Conservation (phyloP, 2,888 invertebrate genomes). For the Rotaria magnacalcarata region DNA sequence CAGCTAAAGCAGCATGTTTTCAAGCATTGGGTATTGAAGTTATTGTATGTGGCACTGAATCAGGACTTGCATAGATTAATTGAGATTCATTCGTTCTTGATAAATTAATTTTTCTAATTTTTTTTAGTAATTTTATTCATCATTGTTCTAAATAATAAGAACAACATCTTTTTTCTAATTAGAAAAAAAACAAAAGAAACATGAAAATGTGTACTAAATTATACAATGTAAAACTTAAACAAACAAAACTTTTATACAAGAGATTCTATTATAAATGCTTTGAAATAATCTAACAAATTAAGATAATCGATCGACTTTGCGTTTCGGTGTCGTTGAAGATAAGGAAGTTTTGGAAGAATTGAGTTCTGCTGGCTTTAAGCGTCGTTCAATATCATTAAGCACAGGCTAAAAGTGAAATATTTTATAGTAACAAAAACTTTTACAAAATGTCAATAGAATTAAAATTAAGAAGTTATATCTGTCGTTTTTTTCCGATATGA, state of each 20-base stretch:
- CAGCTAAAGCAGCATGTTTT: constrained; percentile 24
- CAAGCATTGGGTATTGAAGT: constrained; percentile 19
- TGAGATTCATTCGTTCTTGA: neutral
- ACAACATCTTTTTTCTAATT: neutral
- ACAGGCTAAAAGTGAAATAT: neutral
- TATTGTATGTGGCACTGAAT: constrained; percentile 1
- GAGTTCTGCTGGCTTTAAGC: neutral
- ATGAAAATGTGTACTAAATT: neutral
- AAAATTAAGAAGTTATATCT: no score
- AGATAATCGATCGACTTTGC: neutral
- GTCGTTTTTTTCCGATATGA: no score
- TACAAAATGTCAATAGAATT: no score
- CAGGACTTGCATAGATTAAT: neutral
- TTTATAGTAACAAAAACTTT: no score
- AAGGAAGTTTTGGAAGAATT: neutral
- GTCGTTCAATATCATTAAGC: constrained; percentile 17
- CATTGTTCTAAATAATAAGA: neutral
- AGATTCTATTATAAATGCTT: neutral
- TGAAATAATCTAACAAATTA: neutral
- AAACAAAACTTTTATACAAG: neutral
- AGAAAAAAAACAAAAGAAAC: neutral
- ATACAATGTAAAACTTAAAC: neutral
- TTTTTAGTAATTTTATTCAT: neutral
- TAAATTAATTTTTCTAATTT: neutral
- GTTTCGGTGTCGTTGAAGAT: neutral